Percentiles rank a stretch among this genome's conserved stretches.
These are phyloP conservation scores for Girardinus metallicus DNA, from an alignment of 2,797 vertebrate genomes.

Conservation along the genomic window DNA sequence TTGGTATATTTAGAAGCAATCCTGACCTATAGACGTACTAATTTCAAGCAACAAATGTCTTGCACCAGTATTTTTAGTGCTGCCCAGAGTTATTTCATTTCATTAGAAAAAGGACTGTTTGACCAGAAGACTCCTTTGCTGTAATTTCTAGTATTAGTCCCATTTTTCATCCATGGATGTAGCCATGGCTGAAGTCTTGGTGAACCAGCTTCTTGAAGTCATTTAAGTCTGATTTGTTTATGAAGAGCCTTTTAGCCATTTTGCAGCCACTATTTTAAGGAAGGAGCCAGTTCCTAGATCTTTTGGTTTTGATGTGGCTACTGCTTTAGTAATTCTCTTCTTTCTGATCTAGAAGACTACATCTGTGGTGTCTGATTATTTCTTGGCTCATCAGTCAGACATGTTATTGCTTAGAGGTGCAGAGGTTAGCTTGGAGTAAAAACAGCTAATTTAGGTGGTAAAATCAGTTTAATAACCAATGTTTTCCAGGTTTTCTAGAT, in stretches of 20 bases:
- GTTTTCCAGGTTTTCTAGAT: not conserved
- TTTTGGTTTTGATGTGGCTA: not conserved
- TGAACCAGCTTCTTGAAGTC: not conserved
- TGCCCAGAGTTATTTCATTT: slow-evolving; percentile 11
- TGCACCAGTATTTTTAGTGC: not conserved
- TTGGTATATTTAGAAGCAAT: slow-evolving; percentile 10
- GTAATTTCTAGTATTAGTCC: not conserved
- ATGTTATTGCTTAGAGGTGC: not conserved
- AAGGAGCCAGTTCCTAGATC: not conserved
- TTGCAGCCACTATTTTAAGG: not conserved
- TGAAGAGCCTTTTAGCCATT: not conserved
- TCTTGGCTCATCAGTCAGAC: not conserved
- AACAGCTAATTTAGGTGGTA: not conserved
- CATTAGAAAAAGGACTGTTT: not conserved
- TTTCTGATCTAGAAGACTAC: not conserved
- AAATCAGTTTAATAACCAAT: not conserved
- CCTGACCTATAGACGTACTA: not conserved
- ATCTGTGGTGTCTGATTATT: not conserved
- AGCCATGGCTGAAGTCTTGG: not conserved
- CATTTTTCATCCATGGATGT: slow-evolving; percentile 1
- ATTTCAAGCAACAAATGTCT: slow-evolving; percentile 12
- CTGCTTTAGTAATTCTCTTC: not conserved
- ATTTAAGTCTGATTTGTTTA: not conserved
- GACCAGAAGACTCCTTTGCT: not conserved
- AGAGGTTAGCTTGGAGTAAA: not conserved